phyloP scores from a whole-genome alignment of 2,113 vertebrate genomes.

The Lates calcarifer region DNA sequence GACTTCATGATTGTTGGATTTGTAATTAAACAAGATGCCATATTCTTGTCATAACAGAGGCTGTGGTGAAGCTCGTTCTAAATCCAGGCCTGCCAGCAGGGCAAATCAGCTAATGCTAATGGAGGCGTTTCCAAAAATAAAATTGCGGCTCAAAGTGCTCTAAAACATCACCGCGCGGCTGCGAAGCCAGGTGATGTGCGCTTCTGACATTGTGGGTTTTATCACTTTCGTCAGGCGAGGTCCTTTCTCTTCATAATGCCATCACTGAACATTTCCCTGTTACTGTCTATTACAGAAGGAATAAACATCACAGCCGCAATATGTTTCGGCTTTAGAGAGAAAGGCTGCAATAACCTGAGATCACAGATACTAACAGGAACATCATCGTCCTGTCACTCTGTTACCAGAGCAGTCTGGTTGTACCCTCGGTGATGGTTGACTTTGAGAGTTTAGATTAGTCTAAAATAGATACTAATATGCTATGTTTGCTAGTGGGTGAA shows the following conservation, averaged over 20 bases:
- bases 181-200: conserved; percentile 9
- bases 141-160: conserved; percentile 40
- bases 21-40: conserved; percentile 8
- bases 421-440: neutral
- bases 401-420: neutral
- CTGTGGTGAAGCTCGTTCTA: conserved; percentile 29
- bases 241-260: conserved; percentile 5
- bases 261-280: neutral
- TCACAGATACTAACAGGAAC: neutral
- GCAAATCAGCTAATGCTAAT: conserved; percentile 32
- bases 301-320: neutral
- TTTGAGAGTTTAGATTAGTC: conserved; percentile 1
- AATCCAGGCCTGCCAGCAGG: conserved; percentile 38
- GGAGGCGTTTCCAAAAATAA: conserved; percentile 52
- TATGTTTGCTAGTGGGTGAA: neutral
- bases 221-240: neutral
- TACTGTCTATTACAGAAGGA: neutral
- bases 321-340: neutral
- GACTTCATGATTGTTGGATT: neutral
- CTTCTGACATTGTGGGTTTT: conserved; percentile 10
- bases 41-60: conserved; percentile 23
- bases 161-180: conserved; percentile 32
- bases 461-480: neutral
- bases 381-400: neutral
- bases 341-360: neutral